Evolutionary conservation across 2,113 vertebrate genomes (phyloP).

Genomic region (Amphilophus citrinellus): DNA sequence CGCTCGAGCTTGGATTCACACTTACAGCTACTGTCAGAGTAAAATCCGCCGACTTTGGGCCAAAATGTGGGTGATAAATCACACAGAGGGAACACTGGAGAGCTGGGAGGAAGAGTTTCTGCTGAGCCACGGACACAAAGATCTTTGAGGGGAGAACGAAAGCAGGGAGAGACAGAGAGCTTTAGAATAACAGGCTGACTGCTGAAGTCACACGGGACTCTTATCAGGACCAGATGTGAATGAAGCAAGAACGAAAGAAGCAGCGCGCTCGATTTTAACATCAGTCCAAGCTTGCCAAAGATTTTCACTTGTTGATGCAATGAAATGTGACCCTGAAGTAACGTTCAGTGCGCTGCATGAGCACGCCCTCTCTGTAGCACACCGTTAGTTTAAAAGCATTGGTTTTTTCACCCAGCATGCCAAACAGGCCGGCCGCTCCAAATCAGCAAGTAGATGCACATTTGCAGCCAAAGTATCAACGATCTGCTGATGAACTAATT

Average conservation of each 20-base stretch:
- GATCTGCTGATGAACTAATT: not conserved
- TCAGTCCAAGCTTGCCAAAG: not conserved
- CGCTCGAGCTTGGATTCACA: rapidly evolving
- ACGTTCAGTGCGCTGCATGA: not conserved
- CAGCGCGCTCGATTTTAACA: not conserved
- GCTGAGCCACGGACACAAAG: not conserved
- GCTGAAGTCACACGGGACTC: not conserved
- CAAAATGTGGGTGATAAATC: not conserved
- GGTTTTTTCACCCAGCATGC: not conserved
- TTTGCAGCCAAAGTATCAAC: not conserved
- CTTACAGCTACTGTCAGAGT: not conserved
- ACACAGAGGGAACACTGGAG: not conserved
- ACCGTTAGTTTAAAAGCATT: not conserved
- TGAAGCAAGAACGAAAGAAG: not conserved
- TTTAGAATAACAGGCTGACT: not conserved
- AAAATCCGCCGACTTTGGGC: not conserved
- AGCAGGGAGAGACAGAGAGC: not conserved
- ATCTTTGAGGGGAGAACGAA: not conserved
- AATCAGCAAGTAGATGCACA: not conserved
- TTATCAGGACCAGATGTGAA: conserved; percentile 44
- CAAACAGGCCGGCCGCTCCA: not conserved
- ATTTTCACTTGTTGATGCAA: not conserved
- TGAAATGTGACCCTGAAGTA: not conserved
- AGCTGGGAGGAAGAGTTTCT: not conserved
- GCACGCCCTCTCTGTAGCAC: not conserved